phyloP scores from a whole-genome alignment of 2,888 invertebrate species.

The Melangyna quadrimaculata region DNA sequence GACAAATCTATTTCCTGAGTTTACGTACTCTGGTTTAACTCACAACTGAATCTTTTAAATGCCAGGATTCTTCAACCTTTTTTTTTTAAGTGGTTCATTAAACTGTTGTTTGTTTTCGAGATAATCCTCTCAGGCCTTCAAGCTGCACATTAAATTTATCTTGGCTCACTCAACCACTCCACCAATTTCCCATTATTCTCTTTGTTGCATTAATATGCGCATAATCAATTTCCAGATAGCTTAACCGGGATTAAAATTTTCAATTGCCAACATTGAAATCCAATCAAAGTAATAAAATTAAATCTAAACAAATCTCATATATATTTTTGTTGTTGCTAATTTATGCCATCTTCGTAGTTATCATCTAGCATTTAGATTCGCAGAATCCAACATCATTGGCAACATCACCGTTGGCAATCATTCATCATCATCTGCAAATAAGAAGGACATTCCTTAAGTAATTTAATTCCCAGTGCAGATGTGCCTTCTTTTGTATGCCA shows the following conservation, averaged over 20 bases:
- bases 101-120: background rate
- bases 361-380: background rate
- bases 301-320: conserved; percentile 30
- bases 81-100: too few relatives aligned
- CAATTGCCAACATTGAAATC: conserved; percentile 20
- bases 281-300: conserved; percentile 54
- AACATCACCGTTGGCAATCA: conserved; percentile 34
- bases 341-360: conserved; percentile 4
- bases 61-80: too few relatives aligned
- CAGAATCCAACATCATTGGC: background rate
- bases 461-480: conserved; percentile 33
- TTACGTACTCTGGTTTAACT: too few relatives aligned
- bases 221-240: background rate
- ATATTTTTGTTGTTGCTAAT: background rate
- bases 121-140: background rate
- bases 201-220: background rate
- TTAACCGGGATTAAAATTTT: conserved; percentile 4
- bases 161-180: background rate
- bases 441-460: conserved; percentile 17
- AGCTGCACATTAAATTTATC: background rate
- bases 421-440: conserved; percentile 32
- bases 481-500: background rate
- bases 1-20: too few relatives aligned
- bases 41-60: too few relatives aligned
- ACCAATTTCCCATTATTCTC: background rate